Evolutionary conservation across 2,113 vertebrate genomes (phyloP), one percentile per base, ranked within the genome.

Genomic region (Mobula hypostoma): DNA sequence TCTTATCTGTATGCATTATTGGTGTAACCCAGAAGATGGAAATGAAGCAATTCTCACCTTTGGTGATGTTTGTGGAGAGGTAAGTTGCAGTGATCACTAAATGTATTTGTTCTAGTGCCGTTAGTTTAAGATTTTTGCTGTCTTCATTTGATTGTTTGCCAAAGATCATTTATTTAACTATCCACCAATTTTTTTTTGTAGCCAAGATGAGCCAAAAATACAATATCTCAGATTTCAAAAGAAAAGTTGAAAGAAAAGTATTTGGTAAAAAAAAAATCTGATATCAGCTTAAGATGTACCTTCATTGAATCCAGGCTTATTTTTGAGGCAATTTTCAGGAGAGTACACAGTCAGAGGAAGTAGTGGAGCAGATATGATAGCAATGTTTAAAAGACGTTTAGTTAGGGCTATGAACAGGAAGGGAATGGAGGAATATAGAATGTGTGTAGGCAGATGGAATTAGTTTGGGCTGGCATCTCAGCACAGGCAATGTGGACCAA

Each of bases 61-160:
- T 85, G 97, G 98, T 74, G 97, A 97, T 95, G 95, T 96, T 94
- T 97, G 96, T 95, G 98, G 98, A 95, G 96, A 97, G 97, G 97
- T 98, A 95, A 95, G 94, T 95, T 36, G 48, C 83, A 17, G 3
- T 17, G 66, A 90, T 19, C 85, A 90, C n/a, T 66, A 7, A 90
- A 19, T 2, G 61, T 11, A 68, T 66, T 90, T 29, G 56, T 58
- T 85, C 56, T 61, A 2, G 19, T 85, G 9, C 21, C 24, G 5
- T 48, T 90, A n/a, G 6, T 88, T 87, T 66, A n/a, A 19, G 58
- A 8, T 68, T 32, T 66, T 29, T 90, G 85, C 14, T 88, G 61
- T 2, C n/a, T 66, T 32, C 58, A 58, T 88, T 7, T 66, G 7
- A 32, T 66, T 36, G 11, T 90, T 66, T 17, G 19, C 29, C 9